phyloP scores from a whole-genome alignment of 2,113 vertebrate species.

The Riparia riparia region DNA sequence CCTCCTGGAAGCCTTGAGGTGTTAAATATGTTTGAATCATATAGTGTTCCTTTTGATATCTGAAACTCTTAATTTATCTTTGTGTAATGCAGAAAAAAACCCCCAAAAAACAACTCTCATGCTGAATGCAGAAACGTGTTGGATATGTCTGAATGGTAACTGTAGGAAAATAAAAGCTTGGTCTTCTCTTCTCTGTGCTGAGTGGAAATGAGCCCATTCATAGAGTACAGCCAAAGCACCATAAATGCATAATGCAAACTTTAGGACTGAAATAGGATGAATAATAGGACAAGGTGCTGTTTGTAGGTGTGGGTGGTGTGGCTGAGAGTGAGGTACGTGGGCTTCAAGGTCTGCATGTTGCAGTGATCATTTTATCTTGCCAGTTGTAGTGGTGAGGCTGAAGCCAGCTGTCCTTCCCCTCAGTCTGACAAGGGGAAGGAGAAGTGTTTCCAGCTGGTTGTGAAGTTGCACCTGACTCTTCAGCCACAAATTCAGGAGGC shows the following conservation, averaged over 20 bases:
- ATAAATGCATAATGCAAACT: not conserved
- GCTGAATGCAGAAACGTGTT: not conserved
- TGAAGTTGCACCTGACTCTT: not conserved
- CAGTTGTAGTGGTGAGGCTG: rapidly evolving
- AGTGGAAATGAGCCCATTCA: not conserved
- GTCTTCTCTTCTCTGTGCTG: not conserved
- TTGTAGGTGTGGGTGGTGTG: not conserved
- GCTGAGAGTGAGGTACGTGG: not conserved
- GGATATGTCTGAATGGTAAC: not conserved
- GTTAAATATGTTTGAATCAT: not conserved
- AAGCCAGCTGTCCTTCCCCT: not conserved
- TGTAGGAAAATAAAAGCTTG: not conserved
- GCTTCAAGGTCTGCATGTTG: not conserved
- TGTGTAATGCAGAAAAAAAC: not conserved
- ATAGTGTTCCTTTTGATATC: not conserved
- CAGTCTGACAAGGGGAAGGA: rapidly evolving
- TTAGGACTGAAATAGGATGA: not conserved
- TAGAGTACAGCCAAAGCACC: not conserved
- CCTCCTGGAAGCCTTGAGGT: not conserved
- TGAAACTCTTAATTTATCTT: not conserved
- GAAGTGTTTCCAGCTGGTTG: not conserved
- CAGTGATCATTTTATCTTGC: not conserved
- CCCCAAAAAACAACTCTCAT: too few relatives aligned
- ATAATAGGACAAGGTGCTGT: not conserved
- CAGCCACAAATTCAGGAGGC: not conserved